phyloP scores from a whole-genome alignment of 1,140 invertebrate species.

The Marisa cornuarietis region DNA sequence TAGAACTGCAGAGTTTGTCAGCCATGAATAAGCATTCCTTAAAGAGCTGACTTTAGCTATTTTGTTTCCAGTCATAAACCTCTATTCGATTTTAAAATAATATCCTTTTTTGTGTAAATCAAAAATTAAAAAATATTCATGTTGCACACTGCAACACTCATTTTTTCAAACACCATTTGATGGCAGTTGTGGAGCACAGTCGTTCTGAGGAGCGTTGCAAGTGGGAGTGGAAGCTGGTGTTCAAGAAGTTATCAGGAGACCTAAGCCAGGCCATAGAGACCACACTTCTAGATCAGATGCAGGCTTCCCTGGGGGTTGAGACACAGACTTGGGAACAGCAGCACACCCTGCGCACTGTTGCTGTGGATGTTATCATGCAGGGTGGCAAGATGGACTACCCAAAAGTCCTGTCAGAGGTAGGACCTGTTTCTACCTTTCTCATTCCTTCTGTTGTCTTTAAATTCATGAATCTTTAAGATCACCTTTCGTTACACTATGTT shows the following conservation, averaged over 20 bases:
- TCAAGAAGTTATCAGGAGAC: constrained; percentile 54
- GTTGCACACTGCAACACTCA: too few species aligned
- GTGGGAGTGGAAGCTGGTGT: constrained; percentile 62
- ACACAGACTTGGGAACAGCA: constrained; percentile 38
- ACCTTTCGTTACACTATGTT: too few species aligned
- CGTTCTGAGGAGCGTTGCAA: constrained; percentile 49
- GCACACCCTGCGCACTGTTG: constrained; percentile 37
- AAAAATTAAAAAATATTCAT: too few species aligned
- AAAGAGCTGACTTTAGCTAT: too few species aligned
- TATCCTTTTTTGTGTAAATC: not conserved
- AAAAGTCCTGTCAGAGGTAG: constrained; percentile 55
- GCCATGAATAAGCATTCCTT: too few species aligned
- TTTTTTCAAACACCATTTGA: not conserved
- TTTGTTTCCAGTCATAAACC: too few species aligned
- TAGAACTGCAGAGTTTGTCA: too few species aligned
- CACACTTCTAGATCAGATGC: constrained; percentile 41
- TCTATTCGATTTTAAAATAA: too few species aligned
- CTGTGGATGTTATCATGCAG: constrained; percentile 34
- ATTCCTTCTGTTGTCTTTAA: constrained; percentile 6
- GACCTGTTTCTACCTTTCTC: constrained; percentile 2
- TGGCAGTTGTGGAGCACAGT: constrained; percentile 55
- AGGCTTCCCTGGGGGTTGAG: constrained; percentile 40
- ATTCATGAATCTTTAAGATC: not conserved
- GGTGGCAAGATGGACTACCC: constrained; percentile 58
- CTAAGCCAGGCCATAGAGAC: constrained; percentile 48